Conservation (phyloP, 2,888 invertebrate species). For the Drosophila quasianomalipes region DNA sequence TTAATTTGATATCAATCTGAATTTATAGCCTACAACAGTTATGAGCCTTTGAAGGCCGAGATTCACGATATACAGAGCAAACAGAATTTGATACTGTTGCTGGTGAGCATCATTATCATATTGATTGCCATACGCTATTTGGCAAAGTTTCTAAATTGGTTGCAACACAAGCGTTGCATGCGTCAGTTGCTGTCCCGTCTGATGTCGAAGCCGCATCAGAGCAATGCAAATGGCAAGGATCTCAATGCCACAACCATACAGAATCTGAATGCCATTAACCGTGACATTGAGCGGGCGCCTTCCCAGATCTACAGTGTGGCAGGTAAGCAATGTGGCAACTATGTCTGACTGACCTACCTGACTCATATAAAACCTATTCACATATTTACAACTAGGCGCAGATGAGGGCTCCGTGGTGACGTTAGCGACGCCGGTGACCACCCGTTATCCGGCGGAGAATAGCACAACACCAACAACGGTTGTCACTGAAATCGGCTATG, state of each 20-base stretch:
- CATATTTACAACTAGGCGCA: conserved; percentile 82
- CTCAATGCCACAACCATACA: conserved; percentile 80
- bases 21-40: conserved; percentile 68
- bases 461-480: conserved; percentile 88
- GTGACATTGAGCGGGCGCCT: conserved; percentile 80
- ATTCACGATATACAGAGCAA: conserved; percentile 76
- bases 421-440: conserved; percentile 90
- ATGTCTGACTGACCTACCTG: conserved; percentile 29
- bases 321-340: conserved; percentile 67
- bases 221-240: conserved; percentile 72
- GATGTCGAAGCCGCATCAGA: conserved; percentile 55
- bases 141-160: conserved; percentile 74
- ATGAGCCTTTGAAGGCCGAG: conserved; percentile 72
- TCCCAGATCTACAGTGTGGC: conserved; percentile 83
- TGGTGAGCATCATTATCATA: conserved; percentile 73
- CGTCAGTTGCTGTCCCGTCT: conserved; percentile 66
- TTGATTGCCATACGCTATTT: conserved; percentile 74
- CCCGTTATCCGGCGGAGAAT: conserved; percentile 91
- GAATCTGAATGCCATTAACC: conserved; percentile 80
- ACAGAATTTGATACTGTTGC: conserved; percentile 73
- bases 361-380: neutral
- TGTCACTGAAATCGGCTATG: conserved; percentile 88
- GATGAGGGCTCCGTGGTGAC: conserved; percentile 88
- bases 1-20: neutral
- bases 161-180: conserved; percentile 69